Base-by-base conservation (phyloP, 2,888 invertebrate genomes). In the Drosophila prolongata region DNA sequence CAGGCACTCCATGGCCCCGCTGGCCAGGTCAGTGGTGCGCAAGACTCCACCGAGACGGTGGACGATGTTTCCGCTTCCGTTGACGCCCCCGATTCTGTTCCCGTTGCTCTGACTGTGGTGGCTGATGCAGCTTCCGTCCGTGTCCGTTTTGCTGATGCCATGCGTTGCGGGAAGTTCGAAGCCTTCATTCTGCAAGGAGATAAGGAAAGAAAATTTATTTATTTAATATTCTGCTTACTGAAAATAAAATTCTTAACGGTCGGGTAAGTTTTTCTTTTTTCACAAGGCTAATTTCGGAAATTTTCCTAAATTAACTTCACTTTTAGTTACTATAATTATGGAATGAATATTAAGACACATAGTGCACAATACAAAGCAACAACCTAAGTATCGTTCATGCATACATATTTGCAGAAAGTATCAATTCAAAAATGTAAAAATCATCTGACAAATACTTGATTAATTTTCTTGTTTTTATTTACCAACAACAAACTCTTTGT, bases 1-100 rank as follows among this genome's bases (percentile, higher is more conserved):
- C 93, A 96, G 94, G 93, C 96, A 96, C 93, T 96, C 96, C 96
- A 96, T 96, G 93, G 95, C 79, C 50, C 79, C 85, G 68, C 78
- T 68, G 76, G 80, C 88, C 76, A 79, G 60, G 38, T 80, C 73
- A 53, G 72, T 75, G 62, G 61, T 56, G 50, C 82, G 78, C 53
- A 77, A 47, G 71, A 55, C 75, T 69, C 77, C 75, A 64, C 73
- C 47, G 49, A 67, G 57, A 35, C 60, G 60, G 14, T 49, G 75
- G 61, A 46, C 66, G 56, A 55, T 59, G 68, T 69, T 79, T 24
- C 67, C 57, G 70, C 57, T 68, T 56, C 55, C 74, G 60, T 52
- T 79, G 69, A 50, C 46, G 53, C 64, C 61, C 50, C 69, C 58
- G 49, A 56, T 73, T 49, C 46, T 64, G 66, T 35, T 73, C 53